A percentile compares a stretch with the other conserved stretches of the same genome.
phyloP scores from a whole-genome alignment of 2,888 invertebrate species.

The Netelia melanura region DNA sequence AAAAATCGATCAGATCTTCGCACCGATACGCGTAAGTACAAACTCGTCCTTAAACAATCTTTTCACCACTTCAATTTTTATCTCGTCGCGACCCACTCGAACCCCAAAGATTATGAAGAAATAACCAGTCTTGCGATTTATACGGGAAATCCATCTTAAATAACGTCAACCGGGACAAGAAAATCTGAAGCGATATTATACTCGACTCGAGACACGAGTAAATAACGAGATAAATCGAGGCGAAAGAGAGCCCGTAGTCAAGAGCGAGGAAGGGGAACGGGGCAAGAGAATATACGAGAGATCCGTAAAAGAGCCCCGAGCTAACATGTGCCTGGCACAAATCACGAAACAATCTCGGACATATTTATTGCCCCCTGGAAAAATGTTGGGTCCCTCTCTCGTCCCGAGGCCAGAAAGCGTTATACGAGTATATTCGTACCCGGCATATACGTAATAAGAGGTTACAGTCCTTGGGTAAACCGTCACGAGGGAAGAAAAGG shows the following conservation, averaged over 20 bases:
- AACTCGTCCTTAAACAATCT: not conserved
- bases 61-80: conserved; percentile 33
- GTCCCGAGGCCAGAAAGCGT: conserved; percentile 39
- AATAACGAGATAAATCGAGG: conserved; percentile 20
- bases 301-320: conserved; percentile 35
- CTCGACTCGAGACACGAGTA: conserved; percentile 29
- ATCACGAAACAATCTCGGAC: conserved; percentile 64
- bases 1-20: conserved; percentile 85
- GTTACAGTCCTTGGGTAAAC: not conserved
- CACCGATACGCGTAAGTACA: conserved; percentile 85
- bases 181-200: conserved; percentile 11
- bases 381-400: conserved; percentile 61
- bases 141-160: not conserved
- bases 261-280: not conserved
- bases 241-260: not conserved
- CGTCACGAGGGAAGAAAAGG: conserved; percentile 10
- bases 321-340: conserved; percentile 44
- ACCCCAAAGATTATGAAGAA: not conserved
- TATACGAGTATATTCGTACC: conserved; percentile 8
- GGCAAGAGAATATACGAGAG: conserved; percentile 47
- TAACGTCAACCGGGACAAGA: not conserved
- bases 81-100: not conserved
- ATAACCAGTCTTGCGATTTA: conserved; percentile 6
- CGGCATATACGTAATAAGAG: conserved; percentile 43
- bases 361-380: conserved; percentile 68